Conservation (phyloP, 2,888 invertebrate species). For the Platerodrilus igneus region DNA sequence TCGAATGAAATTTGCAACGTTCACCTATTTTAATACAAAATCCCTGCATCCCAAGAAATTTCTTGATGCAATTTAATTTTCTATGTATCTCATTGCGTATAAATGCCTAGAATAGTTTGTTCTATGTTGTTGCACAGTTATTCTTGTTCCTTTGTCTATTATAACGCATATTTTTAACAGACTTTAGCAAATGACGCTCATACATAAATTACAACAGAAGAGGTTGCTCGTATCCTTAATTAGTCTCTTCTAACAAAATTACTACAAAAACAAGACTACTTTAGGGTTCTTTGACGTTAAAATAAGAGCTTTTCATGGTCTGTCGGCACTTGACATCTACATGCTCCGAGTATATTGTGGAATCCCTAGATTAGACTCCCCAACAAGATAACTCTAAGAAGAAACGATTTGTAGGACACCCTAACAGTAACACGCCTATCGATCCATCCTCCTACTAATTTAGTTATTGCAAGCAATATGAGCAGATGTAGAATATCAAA, state of each 20-base stretch:
- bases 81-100: no score
- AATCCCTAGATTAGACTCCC: conserved; percentile 15
- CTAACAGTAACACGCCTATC: conserved; percentile 24
- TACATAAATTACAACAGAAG: conserved; percentile 12
- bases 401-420: conserved; percentile 30
- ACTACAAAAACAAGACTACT: conserved; percentile 25
- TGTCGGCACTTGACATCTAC: conserved; percentile 17
- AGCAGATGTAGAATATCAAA: no score
- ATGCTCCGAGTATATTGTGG: conserved; percentile 18
- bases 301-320: conserved; percentile 23
- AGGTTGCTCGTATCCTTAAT: conserved; percentile 14
- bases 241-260: conserved; percentile 14
- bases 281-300: conserved; percentile 25
- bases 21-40: conserved; percentile 5
- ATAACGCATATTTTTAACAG: no score
- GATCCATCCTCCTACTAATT: conserved; percentile 19
- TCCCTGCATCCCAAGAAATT: conserved; percentile 3
- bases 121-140: no score
- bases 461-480: no score
- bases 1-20: conserved; percentile 10
- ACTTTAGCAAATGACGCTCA: no score
- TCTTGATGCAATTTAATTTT: conserved; percentile 4
- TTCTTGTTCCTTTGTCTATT: no score
- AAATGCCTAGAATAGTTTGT: no score
- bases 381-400: conserved; percentile 21